Percentiles rank a stretch among this genome's conserved stretches.
Evolutionary conservation across 2,888 invertebrate species (phyloP).

Genomic region (Eugnorisma glareosa): DNA sequence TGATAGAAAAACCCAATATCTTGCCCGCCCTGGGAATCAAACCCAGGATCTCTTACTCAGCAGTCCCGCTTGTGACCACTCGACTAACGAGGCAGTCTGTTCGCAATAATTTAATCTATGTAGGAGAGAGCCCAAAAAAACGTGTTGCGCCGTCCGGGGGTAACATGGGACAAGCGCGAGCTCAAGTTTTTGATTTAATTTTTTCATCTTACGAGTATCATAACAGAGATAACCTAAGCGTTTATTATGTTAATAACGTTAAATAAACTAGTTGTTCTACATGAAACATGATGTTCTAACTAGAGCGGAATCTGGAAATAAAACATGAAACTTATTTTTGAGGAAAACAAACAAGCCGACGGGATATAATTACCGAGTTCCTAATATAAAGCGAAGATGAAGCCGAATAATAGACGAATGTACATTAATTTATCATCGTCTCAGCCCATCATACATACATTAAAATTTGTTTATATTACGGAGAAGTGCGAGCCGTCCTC

Average conservation of each 20-base stretch:
- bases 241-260: not conserved
- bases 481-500: not conserved
- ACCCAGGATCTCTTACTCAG: too few species aligned
- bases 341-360: not conserved
- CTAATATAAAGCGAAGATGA: not conserved
- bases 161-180: too few species aligned
- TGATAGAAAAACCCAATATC: too few species aligned
- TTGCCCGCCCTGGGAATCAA: too few species aligned
- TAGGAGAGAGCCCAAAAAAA: too few species aligned
- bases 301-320: not conserved
- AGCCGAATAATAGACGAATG: not conserved
- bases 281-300: not conserved
- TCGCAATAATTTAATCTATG: too few species aligned
- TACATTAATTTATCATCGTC: constrained; percentile 10
- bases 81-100: too few species aligned
- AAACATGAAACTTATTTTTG: not conserved
- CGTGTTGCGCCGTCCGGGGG: too few species aligned
- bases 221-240: not conserved
- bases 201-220: not conserved
- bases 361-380: not conserved
- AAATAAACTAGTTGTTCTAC: not conserved
- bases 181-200: too few species aligned
- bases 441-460: not conserved
- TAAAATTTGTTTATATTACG: not conserved
- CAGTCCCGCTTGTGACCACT: too few species aligned